phyloP scores from a whole-genome alignment of 2,888 invertebrate genomes.

The Acanthacorydalis orientalis region DNA sequence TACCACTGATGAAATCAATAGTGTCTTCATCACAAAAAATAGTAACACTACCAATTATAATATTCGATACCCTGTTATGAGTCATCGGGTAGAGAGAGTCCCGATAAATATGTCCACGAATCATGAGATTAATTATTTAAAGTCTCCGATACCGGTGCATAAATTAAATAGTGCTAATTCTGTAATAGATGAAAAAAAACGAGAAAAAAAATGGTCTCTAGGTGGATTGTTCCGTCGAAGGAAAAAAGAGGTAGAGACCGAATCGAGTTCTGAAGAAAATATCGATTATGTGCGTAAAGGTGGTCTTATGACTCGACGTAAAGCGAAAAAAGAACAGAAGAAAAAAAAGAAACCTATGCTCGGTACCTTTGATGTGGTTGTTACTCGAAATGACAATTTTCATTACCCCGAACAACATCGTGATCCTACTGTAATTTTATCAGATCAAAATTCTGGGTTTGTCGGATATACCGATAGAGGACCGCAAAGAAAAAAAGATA shows the following conservation, averaged over 20 bases:
- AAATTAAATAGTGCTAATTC: too few relatives aligned
- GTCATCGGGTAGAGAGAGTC: too few relatives aligned
- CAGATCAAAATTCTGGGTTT: constrained; percentile 38
- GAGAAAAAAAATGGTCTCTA: constrained; percentile 61
- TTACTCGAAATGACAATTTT: constrained; percentile 16
- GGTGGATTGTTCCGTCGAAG: constrained; percentile 62
- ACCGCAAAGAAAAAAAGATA: constrained; percentile 20
- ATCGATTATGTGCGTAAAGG: constrained; percentile 22
- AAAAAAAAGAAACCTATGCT: constrained; percentile 33
- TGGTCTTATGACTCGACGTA: constrained; percentile 23
- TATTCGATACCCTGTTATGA: too few relatives aligned
- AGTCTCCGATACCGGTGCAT: too few relatives aligned
- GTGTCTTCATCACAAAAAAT: too few relatives aligned
- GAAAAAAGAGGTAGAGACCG: constrained; percentile 47
- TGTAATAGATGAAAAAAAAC: constrained; percentile 30
- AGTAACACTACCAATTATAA: too few relatives aligned
- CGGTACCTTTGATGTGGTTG: constrained; percentile 50
- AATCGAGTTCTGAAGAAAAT: constrained; percentile 33
- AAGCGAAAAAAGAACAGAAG: constrained; percentile 25
- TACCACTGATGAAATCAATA: too few relatives aligned
- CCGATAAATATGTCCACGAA: too few relatives aligned
- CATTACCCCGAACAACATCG: constrained; percentile 11
- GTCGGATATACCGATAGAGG: constrained; percentile 28
- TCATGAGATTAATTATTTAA: too few relatives aligned
- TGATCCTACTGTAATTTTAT: constrained; percentile 38